Evolutionary conservation across 2,888 invertebrate species (phyloP), one percentile per base, ranked within the genome.

Genomic region (Acronicta aceris): DNA sequence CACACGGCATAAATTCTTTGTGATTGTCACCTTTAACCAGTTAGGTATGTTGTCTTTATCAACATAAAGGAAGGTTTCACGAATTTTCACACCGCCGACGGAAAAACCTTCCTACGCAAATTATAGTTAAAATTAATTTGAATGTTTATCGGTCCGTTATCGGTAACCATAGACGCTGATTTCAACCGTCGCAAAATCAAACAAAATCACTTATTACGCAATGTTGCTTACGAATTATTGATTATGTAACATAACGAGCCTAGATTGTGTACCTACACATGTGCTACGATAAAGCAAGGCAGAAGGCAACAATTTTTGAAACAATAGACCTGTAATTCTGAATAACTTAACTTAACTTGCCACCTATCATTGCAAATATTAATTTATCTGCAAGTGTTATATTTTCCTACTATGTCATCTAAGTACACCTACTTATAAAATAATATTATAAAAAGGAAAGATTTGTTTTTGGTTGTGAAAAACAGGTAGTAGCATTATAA

Each of bases 201-300:
- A 66, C 63, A 65, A 70, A 68, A 65, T 58, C 36, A 41, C 38
- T 40, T 10, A 55, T 75, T 78, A 67, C 63, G 57, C 60, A 79
- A 76, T 70, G 17, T 49, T 59, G 61, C 42, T 63, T 66, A 74
- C 62, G 55, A 57, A 65, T 73, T 76, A 79, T 78, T 74, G 72
- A 65, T 74, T 69, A 74, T 72, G 73, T 56, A 79, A 76, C 57
- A 57, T 65, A 65, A 60, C 63, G 52, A 56, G 47, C 56, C 25
- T 64, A 62, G 45, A 61, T 60, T 74, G 63, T 59, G 58, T 67
- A 55, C n/a, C n/a, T n/a, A n/a, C 55, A 47, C 56, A 71, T 66
- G 64, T 61, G 55, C 49, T 59, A 67, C 69, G 77, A 81, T 82
- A 79, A 72, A 68, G 66, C 74, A 79, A 77, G 73, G 63, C 49